Evolutionary conservation across 1,140 invertebrate genomes (phyloP), one percentile per base, ranked within the genome.

Genomic region (Dreissena polymorpha): DNA sequence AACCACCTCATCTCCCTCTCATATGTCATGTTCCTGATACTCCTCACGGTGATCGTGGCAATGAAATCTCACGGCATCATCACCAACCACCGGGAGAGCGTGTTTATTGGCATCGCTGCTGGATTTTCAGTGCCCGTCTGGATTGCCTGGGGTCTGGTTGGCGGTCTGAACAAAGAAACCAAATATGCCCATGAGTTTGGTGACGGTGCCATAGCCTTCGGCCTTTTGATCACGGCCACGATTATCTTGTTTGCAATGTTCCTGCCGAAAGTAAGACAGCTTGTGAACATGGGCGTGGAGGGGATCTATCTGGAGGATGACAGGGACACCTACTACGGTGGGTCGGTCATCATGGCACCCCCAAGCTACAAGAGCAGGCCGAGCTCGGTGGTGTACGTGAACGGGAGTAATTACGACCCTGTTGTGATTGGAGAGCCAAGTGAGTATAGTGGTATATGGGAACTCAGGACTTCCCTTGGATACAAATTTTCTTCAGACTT

Each of bases 181-280:
- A 75, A 72, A 10, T 85, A 86, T 69, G 86, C 88, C 27, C 95
- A 96, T 69, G 90, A 91, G 73, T 92, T 88, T 87, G 89, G 89
- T 5, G 97, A 98, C 90, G 97, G 96, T 0, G 97, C 97, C 93
- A 94, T 98, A 0, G 97, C 96, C 0, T 97, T 97, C 88, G 97
- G 97, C 0, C 93, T 98, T 21, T 94, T 97, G 14, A 94, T 95
- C 49, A 97, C 96, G 10, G 95, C 97, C 39, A 95, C 96, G 0
- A 95, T 97, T 13, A 95, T 98, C 14, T 97, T 98, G 91, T 94
- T 98, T 67, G 95, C 97, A 14, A 98, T 98, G 97, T 99, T 98
- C 92, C 95, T 98, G 92, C 97, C 97, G 2, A 98, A 98, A 86
- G 91, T 91, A 5, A 94, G 97, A n/a, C 97, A 98, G 86, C 92